A percentile compares a stretch with the other conserved stretches of the same genome.
These are phyloP conservation scores for Melipona beecheii DNA, from an alignment of 2,888 invertebrate species.

Conservation along the genomic window DNA sequence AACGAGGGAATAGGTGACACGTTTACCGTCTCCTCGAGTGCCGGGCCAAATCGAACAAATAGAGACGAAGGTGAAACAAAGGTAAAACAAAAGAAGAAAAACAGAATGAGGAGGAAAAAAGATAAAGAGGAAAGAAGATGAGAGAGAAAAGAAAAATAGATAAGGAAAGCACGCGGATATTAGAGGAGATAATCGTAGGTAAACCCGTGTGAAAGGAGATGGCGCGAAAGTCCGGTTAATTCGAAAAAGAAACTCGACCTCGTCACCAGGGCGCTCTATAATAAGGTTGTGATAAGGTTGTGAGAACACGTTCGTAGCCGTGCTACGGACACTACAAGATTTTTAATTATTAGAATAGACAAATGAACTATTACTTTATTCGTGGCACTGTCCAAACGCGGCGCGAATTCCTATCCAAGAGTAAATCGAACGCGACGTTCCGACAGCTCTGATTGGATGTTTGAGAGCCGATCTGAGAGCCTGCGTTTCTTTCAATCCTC, in stretches of 20 bases:
- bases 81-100: not conserved
- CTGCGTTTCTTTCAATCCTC: constrained; percentile 27
- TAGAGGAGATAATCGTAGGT: not conserved
- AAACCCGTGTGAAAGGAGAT: constrained; percentile 1
- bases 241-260: constrained; percentile 65
- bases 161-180: not conserved
- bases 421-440: constrained; percentile 34
- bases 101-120: not conserved
- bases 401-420: constrained; percentile 61
- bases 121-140: not conserved
- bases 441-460: constrained; percentile 49
- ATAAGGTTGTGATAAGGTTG: constrained; percentile 84
- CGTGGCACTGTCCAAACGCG: constrained; percentile 59
- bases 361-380: constrained; percentile 61
- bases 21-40: constrained; percentile 60
- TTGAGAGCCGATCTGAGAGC: constrained; percentile 28
- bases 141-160: not conserved
- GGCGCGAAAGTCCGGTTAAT: constrained; percentile 17
- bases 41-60: constrained; percentile 52
- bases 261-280: constrained; percentile 79
- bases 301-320: constrained; percentile 81
- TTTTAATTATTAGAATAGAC: constrained; percentile 74
- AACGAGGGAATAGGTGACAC: constrained; percentile 55
- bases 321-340: constrained; percentile 79
- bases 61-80: constrained; percentile 17